Evolutionary conservation across 2,113 vertebrate species (phyloP), one percentile per base, ranked within the genome.

Genomic region (Melanostigma gelatinosum): DNA sequence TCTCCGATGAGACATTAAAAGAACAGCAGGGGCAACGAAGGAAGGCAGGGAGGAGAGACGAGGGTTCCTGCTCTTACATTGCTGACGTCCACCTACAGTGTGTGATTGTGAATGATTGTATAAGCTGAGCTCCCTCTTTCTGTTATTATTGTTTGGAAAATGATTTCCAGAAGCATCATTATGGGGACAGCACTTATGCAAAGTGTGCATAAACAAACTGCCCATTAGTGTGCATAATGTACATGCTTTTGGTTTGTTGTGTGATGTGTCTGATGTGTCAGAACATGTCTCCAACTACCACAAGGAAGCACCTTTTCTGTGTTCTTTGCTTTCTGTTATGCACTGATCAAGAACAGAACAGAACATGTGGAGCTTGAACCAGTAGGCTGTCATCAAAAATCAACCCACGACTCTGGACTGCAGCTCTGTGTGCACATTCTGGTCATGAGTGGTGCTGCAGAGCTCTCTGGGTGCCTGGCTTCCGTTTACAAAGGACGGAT

Each of bases 1-100:
- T 78, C 84, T 82, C 75, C 74, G 67, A 84, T 81, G 89, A 91
- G 77, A 71, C 74, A 87, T 86, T 75, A 78, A 85, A 68, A 58
- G 65, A 62, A 78, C 78, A 61, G 54, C 4, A 5, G 10, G 6
- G 61, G 40, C 8, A 40, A n/a, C 27, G 38, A 63, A 48, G 20
- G 61, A 18, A 15, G 60, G 58, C 27, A 62, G 52, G 55, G 18
- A 10, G 27, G 69, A 67, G 66, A 44, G 58, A 65, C 32, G 65
- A 46, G 60, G 29, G 55, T 55, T 66, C 1, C 4, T 13, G 11
- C 42, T 44, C 42, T 44, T 44, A 13, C 42, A 44, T 13, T 15
- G 44, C 13, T 15, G 18, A 3, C 44, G n/a, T n/a, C 10, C 50
- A 54, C 50, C 22, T 54, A 3, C 50, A 54, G 50, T 54, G 50